A percentile compares a stretch with the other conserved stretches of the same genome.
These are phyloP conservation scores for Sogatella furcifera DNA, from an alignment of 1,140 invertebrate genomes.

Conservation along the genomic window DNA sequence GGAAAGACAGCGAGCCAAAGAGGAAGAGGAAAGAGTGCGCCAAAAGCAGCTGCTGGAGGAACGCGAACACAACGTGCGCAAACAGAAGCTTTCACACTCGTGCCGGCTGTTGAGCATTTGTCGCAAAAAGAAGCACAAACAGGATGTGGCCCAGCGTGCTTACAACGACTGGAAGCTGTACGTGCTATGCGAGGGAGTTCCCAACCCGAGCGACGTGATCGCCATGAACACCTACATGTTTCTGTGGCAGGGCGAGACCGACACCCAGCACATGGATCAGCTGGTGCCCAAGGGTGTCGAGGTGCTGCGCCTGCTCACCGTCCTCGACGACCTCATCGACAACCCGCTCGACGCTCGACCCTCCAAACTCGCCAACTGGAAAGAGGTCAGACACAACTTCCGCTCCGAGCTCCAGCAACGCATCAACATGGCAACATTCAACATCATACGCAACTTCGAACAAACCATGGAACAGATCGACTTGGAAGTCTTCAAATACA, in stretches of 20 bases:
- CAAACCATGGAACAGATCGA: conserved; percentile 36
- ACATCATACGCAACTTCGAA: conserved; percentile 40
- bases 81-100: conserved; percentile 6
- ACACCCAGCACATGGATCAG: conserved; percentile 34
- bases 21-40: conserved; percentile 12
- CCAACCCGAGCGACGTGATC: conserved; percentile 41
- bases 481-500: conserved; percentile 37
- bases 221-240: conserved; percentile 50
- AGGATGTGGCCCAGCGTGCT: conserved; percentile 12
- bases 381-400: conserved; percentile 30
- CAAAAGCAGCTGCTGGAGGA: conserved; percentile 10
- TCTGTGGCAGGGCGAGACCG: conserved; percentile 41
- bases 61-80: conserved; percentile 12
- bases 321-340: conserved; percentile 36
- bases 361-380: conserved; percentile 33
- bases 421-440: conserved; percentile 39
- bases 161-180: conserved; percentile 44
- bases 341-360: conserved; percentile 23
- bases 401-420: conserved; percentile 35
- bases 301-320: conserved; percentile 30
- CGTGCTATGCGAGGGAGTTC: conserved; percentile 49
- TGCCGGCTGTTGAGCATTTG: conserved; percentile 9
- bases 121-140: conserved; percentile 6
- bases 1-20: conserved; percentile 15
- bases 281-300: conserved; percentile 30